Evolutionary conservation across 2,797 vertebrate species (phyloP), one percentile per base, ranked within the genome.

Genomic region (Eospalax fontanierii): DNA sequence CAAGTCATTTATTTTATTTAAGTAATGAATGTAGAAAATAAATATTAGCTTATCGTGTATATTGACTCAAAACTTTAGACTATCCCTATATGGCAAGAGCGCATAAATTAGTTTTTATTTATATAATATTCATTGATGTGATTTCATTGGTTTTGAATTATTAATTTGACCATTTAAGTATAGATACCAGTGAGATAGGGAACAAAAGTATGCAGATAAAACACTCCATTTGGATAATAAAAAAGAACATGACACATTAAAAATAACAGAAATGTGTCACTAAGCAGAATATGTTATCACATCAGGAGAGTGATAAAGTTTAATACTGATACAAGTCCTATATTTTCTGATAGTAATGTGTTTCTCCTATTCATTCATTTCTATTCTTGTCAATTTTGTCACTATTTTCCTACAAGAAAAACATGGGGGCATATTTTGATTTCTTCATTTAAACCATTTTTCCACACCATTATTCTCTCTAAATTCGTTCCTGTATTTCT

Each of bases 121-220:
- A 0, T 7, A 94, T 26, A 97, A 19, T 94, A 78, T 57, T 88
- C 90, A 95, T 86, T 89, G 81, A 71, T 95, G 93, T 86, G 71
- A 71, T 89, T 96, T 88, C 89, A 97, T 92, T 93, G 82, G 54
- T 93, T 68, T 75, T 57, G 70, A 95, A 91, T 87, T 95, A 92
- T 94, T 75, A 90, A 93, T 85, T 97, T 63, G 93, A 79, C 97
- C 89, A 96, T 97, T 93, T 97, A 97, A 95, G 65, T 83, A 87
- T 89, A 46, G 96, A 43, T 97, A 90, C 97, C 87, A 97, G 95
- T 86, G 87, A 93, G 35, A 89, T 95, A 71, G 54, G 68, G 63
- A 96, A 75, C 74, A 2, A 90, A 89, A 33, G 90, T 71, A 89
- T 94, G 92, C 93, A 92, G 80, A 70, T 66, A 93, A 46, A 68